Conservation (phyloP, 2,888 invertebrate species). For the Dyspetes luteomarginatus region DNA sequence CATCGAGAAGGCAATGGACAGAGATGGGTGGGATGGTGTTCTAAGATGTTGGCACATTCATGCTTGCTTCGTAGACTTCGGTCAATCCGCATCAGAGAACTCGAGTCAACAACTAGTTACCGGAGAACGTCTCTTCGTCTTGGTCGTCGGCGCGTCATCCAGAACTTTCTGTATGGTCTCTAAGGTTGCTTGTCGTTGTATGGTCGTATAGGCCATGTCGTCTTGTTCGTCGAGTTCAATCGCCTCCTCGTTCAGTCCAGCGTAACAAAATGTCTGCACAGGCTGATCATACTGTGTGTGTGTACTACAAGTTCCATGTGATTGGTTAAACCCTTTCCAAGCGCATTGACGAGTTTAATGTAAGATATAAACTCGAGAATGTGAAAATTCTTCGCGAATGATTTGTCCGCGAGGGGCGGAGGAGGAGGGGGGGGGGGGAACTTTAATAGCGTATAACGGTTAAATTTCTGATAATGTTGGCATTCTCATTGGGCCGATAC, state of each 20-base stretch:
- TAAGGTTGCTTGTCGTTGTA: conserved; percentile 65
- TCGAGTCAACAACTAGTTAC: conserved; percentile 75
- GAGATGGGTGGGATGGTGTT: conserved; percentile 29
- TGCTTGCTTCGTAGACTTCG: conserved; percentile 65
- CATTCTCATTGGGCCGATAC: conserved; percentile 11
- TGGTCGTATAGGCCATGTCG: conserved; percentile 62
- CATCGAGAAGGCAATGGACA: conserved; percentile 25
- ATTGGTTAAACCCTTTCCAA: conserved; percentile 36
- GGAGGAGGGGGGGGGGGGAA: too few relatives aligned
- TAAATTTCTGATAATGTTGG: conserved; percentile 28
- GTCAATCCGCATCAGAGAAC: conserved; percentile 72
- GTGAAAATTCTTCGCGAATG: conserved; percentile 19
- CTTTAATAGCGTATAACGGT: conserved; percentile 19
- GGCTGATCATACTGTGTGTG: conserved; percentile 26
- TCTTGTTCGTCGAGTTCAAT: conserved; percentile 50
- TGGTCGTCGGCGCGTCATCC: too few relatives aligned
- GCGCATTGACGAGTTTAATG: conserved; percentile 32
- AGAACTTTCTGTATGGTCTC: conserved; percentile 17
- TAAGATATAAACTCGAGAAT: not conserved
- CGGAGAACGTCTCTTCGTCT: conserved; percentile 68
- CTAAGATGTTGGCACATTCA: conserved; percentile 70
- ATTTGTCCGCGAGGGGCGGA: conserved; percentile 52
- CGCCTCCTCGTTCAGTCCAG: conserved; percentile 55
- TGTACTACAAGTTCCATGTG: conserved; percentile 1
- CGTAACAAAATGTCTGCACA: conserved; percentile 44